phyloP scores from a whole-genome alignment of 2,888 invertebrate species.

The Diaprepes abbreviatus region DNA sequence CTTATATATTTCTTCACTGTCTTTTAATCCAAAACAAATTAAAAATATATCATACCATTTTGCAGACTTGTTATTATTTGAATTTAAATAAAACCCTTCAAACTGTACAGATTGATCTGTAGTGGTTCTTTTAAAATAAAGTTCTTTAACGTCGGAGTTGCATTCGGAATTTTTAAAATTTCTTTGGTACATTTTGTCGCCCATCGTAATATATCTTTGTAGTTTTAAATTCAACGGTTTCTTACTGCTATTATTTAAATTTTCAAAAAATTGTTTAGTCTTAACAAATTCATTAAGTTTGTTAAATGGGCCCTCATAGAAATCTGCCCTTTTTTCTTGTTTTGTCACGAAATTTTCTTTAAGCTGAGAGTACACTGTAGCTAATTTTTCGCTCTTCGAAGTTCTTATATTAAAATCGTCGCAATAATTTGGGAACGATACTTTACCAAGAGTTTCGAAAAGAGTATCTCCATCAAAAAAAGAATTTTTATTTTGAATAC shows the following conservation, averaged over 20 bases:
- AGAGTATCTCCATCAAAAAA: slow-evolving; percentile 17
- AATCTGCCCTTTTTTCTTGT: neutral
- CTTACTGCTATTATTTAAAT: neutral
- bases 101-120: slow-evolving; percentile 17
- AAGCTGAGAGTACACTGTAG: neutral
- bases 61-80: neutral
- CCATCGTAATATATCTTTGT: slow-evolving; percentile 7
- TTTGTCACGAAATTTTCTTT: neutral
- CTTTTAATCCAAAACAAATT: slow-evolving; percentile 31
- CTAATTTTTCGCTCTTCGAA: slow-evolving; percentile 3
- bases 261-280: slow-evolving; percentile 6
- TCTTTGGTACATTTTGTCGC: slow-evolving; percentile 1
- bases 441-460: slow-evolving; percentile 21
- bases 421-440: slow-evolving; percentile 14
- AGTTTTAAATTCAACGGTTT: slow-evolving; percentile 1
- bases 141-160: neutral
- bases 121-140: slow-evolving; percentile 3
- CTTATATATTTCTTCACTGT: neutral
- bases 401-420: neutral
- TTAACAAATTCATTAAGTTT: slow-evolving; percentile 8
- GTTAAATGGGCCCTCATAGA: slow-evolving; percentile 3
- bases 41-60: slow-evolving; percentile 41
- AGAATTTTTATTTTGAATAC: slow-evolving; percentile 4
- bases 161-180: neutral
- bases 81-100: neutral